These are phyloP conservation scores for Drosophila anomalata DNA, from an alignment of 2,888 invertebrate genomes.

Conservation along the genomic window DNA sequence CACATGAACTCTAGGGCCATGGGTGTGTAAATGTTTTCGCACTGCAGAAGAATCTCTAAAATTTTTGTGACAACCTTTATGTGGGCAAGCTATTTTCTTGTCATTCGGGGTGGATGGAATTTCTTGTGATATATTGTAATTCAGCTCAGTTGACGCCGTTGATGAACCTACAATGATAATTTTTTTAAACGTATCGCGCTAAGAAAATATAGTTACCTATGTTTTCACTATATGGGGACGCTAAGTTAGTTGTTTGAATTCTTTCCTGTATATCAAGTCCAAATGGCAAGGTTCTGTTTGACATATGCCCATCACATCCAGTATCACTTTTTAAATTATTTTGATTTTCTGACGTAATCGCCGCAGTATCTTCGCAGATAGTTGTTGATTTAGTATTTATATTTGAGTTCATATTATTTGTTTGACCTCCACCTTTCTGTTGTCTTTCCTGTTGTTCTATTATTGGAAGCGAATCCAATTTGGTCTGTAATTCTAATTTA, in stretches of 20 bases:
- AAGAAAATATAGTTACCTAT: slow-evolving; percentile 13
- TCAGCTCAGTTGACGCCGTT: neutral
- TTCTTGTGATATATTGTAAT: slow-evolving; percentile 32
- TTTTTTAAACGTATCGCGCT: neutral
- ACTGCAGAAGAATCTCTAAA: slow-evolving; percentile 98
- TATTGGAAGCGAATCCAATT: slow-evolving; percentile 27
- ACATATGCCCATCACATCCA: slow-evolving; percentile 27
- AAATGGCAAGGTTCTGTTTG: slow-evolving; percentile 33
- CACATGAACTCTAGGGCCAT: slow-evolving; percentile 98
- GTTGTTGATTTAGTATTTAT: slow-evolving; percentile 5
- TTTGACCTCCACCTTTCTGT: neutral
- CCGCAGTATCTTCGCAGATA: slow-evolving; percentile 25
- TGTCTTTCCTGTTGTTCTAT: slow-evolving; percentile 6
- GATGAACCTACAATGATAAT: slow-evolving; percentile 6
- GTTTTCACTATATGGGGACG: slow-evolving; percentile 29
- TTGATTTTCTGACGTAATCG: slow-evolving; percentile 28
- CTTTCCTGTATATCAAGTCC: slow-evolving; percentile 37
- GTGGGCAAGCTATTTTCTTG: slow-evolving; percentile 90
- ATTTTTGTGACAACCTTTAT: slow-evolving; percentile 98
- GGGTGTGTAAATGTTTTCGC: slow-evolving; percentile 98
- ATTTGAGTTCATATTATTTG: neutral
- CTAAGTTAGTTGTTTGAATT: slow-evolving; percentile 14
- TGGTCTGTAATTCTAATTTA: slow-evolving; percentile 45
- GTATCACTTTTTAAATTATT: slow-evolving; percentile 26
- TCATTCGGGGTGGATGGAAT: slow-evolving; percentile 52